Percentiles rank a stretch among this genome's conserved stretches.
Evolutionary conservation across 30 jellyfish, hydroid and myxozoan species (phyloP).

Genomic region (Nemopilema nomurai): DNA sequence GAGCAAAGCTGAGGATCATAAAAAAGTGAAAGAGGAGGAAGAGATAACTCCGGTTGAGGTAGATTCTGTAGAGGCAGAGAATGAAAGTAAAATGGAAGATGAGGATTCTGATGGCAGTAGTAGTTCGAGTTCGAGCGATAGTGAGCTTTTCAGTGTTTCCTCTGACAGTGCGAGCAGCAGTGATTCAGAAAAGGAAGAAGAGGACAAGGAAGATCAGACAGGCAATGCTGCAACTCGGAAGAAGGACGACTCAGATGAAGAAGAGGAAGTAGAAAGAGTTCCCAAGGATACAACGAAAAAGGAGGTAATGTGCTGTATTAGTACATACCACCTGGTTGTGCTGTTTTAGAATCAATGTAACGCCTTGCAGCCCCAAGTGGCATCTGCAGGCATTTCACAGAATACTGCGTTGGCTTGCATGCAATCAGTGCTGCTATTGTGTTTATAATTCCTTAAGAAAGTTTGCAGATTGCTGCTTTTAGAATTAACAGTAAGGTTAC

Average conservation of each 20-base stretch:
- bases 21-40: not conserved
- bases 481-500: too few species aligned
- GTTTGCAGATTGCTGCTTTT: too few species aligned
- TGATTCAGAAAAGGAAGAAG: conserved; percentile 36
- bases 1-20: not conserved
- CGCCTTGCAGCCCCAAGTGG: too few species aligned
- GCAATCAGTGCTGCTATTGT: too few species aligned
- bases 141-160: conserved; percentile 44
- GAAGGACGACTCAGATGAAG: conserved; percentile 27
- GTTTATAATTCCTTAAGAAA: too few species aligned
- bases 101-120: conserved; percentile 8
- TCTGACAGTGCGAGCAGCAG: conserved; percentile 16
- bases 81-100: not conserved
- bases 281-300: conserved; percentile 57
- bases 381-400: too few species aligned
- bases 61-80: conserved; percentile 1
- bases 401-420: too few species aligned
- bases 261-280: conserved; percentile 44
- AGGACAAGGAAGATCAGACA: conserved; percentile 3
- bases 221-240: too few species aligned
- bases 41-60: not conserved
- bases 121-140: conserved; percentile 19
- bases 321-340: too few species aligned
- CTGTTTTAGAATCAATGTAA: too few species aligned
- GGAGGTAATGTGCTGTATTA: conserved; percentile 39